Percentiles rank a stretch among this genome's conserved stretches.
phyloP scores from a whole-genome alignment of 1,140 invertebrate genomes.

The Aleiodes sp. region DNA sequence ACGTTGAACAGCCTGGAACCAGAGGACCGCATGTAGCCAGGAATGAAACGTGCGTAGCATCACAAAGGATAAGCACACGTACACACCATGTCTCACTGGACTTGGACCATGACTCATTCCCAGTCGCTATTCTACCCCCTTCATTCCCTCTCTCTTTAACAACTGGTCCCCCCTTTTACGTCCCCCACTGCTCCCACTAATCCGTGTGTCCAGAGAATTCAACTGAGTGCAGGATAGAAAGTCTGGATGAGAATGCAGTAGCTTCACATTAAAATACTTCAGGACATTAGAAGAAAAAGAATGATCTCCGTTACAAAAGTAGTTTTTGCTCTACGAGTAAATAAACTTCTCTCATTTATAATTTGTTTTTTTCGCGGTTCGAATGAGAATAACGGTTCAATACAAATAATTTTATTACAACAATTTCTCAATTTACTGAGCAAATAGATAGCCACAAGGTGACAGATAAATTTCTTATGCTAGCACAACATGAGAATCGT shows the following conservation, averaged over 20 bases:
- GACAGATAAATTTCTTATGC: not conserved
- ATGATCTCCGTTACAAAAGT: no score
- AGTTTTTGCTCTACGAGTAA: no score
- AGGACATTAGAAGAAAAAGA: no score
- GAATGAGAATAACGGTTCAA: not conserved
- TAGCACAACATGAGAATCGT: not conserved
- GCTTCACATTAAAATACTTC: not conserved
- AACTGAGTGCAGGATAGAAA: not conserved
- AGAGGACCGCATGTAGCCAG: constrained; percentile 12
- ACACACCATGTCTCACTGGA: constrained; percentile 23
- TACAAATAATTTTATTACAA: not conserved
- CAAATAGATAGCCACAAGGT: not conserved
- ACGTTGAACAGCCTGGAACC: constrained; percentile 7
- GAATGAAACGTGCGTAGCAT: constrained; percentile 37
- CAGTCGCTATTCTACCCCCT: not conserved
- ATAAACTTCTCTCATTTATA: no score
- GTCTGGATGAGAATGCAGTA: not conserved
- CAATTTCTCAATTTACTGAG: not conserved
- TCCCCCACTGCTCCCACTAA: constrained; percentile 24
- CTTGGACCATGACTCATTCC: constrained; percentile 33
- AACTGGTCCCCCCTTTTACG: not conserved
- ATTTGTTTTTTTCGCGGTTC: not conserved
- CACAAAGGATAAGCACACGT: constrained; percentile 23
- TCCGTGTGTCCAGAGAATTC: constrained; percentile 25
- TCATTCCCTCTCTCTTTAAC: not conserved